phyloP scores from a whole-genome alignment of 2,113 vertebrate genomes.

The Mesoclemmys tuberculata region DNA sequence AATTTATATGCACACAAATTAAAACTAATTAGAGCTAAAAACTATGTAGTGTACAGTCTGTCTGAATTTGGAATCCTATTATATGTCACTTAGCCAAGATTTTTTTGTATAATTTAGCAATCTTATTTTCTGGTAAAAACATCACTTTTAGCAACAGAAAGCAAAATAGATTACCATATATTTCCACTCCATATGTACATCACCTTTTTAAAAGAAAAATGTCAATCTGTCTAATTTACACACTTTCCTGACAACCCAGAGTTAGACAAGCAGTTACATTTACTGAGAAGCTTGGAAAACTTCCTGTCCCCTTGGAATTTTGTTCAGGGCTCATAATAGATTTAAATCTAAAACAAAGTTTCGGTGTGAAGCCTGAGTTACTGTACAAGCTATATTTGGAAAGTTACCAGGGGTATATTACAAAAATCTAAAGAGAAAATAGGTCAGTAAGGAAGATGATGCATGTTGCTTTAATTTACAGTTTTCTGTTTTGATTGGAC shows the following conservation, averaged over 20 bases:
- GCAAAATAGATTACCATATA: background rate
- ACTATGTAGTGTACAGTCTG: background rate
- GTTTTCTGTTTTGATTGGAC: no score
- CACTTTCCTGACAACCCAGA: background rate
- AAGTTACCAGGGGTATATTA: background rate
- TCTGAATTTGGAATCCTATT: conserved; percentile 28
- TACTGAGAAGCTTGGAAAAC: background rate
- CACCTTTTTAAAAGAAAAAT: background rate
- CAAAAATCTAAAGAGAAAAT: background rate
- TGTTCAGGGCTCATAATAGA: background rate
- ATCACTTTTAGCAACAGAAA: background rate
- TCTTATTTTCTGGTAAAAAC: background rate
- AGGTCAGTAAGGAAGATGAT: background rate
- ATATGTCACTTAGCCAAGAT: no score
- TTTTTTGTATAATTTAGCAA: no score
- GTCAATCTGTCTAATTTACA: background rate
- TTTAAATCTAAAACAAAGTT: background rate
- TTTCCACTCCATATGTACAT: background rate
- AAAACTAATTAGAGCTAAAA: conserved; percentile 39
- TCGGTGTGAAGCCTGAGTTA: background rate
- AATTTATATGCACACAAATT: conserved; percentile 42
- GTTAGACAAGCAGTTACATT: background rate
- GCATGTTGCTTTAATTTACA: no score
- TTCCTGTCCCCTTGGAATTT: background rate
- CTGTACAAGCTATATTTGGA: no score